Conservation (phyloP, 2,797 vertebrate species). For the Menidia menidia region DNA sequence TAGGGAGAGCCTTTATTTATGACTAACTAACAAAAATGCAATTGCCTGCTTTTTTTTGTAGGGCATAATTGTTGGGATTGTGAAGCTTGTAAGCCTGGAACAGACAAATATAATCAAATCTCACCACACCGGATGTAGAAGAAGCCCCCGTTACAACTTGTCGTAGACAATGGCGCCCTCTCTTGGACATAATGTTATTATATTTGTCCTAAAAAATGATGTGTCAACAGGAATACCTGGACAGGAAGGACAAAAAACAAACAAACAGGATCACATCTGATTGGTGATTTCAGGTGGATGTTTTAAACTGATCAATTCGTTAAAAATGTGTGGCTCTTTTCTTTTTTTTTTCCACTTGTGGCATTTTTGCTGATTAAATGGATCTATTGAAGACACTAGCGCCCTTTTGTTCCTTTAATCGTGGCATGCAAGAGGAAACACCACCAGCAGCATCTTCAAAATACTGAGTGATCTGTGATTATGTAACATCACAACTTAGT, state of each 20-base stretch:
- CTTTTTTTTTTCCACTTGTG: neutral
- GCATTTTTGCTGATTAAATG: neutral
- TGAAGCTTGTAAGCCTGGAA: slow-evolving; percentile 1
- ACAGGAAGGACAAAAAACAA: neutral
- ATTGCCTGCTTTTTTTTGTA: too few species aligned
- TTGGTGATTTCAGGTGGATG: neutral
- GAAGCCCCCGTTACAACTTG: slow-evolving; percentile 3
- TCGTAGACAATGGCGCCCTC: slow-evolving; percentile 54
- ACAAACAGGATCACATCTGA: neutral
- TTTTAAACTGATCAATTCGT: neutral
- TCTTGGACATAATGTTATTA: slow-evolving; percentile 38
- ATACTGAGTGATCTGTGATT: slow-evolving; percentile 55
- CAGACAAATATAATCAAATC: neutral
- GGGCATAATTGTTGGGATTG: neutral
- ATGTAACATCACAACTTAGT: slow-evolving; percentile 71
- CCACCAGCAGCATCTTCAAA: slow-evolving; percentile 22
- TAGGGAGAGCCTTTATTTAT: neutral
- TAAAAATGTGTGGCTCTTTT: neutral
- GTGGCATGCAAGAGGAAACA: slow-evolving; percentile 28
- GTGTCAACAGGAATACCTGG: slow-evolving; percentile 3
- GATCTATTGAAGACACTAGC: slow-evolving; percentile 1
- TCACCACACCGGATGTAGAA: neutral
- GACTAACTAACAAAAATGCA: neutral
- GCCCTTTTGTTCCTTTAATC: neutral
- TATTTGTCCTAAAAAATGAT: slow-evolving; percentile 15